Evolutionary conservation across 2,888 invertebrate genomes (phyloP).

Genomic region (Nesidiocoris tenuis): DNA sequence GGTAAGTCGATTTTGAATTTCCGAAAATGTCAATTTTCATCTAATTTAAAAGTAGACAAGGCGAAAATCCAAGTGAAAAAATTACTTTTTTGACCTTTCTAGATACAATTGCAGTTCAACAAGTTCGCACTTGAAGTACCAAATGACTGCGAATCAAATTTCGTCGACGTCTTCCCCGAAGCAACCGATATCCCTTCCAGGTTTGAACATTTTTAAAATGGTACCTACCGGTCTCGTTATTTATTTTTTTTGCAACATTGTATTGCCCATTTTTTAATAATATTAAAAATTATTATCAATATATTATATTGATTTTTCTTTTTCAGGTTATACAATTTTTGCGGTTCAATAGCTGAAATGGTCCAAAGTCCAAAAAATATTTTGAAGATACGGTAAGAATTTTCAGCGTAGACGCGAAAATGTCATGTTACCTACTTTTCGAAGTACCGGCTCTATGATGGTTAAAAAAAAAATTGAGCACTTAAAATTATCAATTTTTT

Average conservation of each 20-base stretch:
- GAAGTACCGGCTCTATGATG: too few species aligned
- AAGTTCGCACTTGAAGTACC: conserved; percentile 67
- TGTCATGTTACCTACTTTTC: too few species aligned
- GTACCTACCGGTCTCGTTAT: too few species aligned
- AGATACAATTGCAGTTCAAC: conserved; percentile 70
- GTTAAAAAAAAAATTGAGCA: too few species aligned
- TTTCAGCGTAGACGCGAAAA: too few species aligned
- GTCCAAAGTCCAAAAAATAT: conserved; percentile 67
- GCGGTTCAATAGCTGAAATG: conserved; percentile 81
- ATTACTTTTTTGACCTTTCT: conserved; percentile 47
- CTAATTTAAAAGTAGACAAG: background rate
- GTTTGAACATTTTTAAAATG: background rate
- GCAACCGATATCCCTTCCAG: conserved; percentile 63
- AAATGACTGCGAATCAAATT: conserved; percentile 76
- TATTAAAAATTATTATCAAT: too few species aligned
- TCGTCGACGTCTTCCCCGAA: conserved; percentile 70
- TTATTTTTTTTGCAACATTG: too few species aligned
- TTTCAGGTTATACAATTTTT: conserved; percentile 66
- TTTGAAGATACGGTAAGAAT: conserved; percentile 63
- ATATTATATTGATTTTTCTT: background rate
- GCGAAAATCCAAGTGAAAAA: background rate
- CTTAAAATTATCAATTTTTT: too few species aligned
- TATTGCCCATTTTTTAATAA: too few species aligned
- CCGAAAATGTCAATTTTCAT: too few species aligned
- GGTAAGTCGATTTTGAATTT: conserved; percentile 60